Evolutionary conservation across 2,113 vertebrate genomes (phyloP).

Genomic region (Psettodes erumei): DNA sequence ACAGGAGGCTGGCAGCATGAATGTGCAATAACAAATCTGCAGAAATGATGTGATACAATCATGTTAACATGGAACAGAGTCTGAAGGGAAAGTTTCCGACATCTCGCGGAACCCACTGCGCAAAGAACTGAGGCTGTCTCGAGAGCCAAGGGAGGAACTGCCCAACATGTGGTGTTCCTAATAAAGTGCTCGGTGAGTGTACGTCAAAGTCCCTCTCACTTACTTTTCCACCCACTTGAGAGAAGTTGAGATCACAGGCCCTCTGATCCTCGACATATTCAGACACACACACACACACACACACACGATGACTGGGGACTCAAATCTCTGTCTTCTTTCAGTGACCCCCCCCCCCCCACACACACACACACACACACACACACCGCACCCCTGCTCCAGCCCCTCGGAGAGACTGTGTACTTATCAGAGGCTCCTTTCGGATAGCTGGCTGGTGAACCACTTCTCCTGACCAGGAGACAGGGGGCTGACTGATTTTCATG

Average conservation of each 20-base stretch:
- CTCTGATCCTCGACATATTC: conserved; percentile 28
- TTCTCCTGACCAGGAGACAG: conserved; percentile 52
- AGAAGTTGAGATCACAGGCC: conserved; percentile 48
- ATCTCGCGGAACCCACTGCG: neutral
- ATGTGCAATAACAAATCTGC: neutral
- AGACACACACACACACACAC: conserved; percentile 15
- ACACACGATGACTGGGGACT: conserved; percentile 30
- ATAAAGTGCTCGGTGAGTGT: neutral
- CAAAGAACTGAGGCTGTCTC: neutral
- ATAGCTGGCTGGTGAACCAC: conserved; percentile 54
- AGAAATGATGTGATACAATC: neutral
- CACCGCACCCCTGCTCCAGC: conserved; percentile 17
- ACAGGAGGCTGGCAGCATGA: neutral
- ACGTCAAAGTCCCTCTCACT: conserved; percentile 24
- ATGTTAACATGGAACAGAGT: neutral
- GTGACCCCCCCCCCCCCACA: conserved; percentile 28
- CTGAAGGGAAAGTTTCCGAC: neutral
- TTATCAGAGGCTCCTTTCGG: conserved; percentile 48
- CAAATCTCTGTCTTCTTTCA: conserved; percentile 38
- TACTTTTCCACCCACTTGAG: conserved; percentile 44
- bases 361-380: no score
- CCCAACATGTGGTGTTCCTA: neutral
- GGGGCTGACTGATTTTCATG: conserved; percentile 71
- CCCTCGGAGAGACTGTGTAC: conserved; percentile 35
- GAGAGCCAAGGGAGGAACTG: neutral